Percentiles rank a stretch among this genome's conserved stretches.
These are phyloP conservation scores for Thaumetopoea pityocampa DNA, from an alignment of 1,140 invertebrate species.

Conservation along the genomic window DNA sequence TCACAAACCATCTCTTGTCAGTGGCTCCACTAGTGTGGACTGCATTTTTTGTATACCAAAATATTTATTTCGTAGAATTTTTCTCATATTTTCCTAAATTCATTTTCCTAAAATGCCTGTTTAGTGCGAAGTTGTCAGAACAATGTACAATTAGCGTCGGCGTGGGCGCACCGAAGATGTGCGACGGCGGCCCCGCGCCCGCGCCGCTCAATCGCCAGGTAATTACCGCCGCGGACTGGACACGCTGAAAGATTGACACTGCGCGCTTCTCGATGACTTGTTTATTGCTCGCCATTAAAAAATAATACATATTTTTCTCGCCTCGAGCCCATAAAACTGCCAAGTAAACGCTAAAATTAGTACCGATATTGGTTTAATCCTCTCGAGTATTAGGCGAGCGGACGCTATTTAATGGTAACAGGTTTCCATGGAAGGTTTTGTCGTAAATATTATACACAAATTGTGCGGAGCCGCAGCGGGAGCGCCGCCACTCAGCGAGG, in stretches of 20 bases:
- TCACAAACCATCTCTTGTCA: too few relatives aligned
- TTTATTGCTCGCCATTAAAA: slow-evolving; percentile 33
- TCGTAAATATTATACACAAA: slow-evolving; percentile 68
- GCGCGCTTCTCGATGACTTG: slow-evolving; percentile 26
- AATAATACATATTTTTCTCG: slow-evolving; percentile 23
- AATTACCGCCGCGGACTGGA: slow-evolving; percentile 57
- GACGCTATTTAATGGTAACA: slow-evolving; percentile 42
- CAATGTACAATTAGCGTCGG: slow-evolving; percentile 45
- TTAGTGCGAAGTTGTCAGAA: slow-evolving; percentile 52
- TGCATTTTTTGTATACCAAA: too few relatives aligned
- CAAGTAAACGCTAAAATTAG: slow-evolving; percentile 24
- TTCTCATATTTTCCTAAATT: slow-evolving; percentile 28
- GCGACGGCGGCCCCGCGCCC: not conserved
- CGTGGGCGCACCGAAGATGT: slow-evolving; percentile 28
- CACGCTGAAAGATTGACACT: slow-evolving; percentile 60
- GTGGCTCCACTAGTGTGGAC: too few relatives aligned
- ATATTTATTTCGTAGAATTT: slow-evolving; percentile 23
- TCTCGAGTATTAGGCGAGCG: slow-evolving; percentile 29
- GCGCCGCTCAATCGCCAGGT: slow-evolving; percentile 51
- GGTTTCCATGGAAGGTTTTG: slow-evolving; percentile 53
- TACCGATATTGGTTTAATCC: slow-evolving; percentile 31
- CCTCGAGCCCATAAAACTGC: slow-evolving; percentile 24
- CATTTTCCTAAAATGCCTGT: slow-evolving; percentile 40
- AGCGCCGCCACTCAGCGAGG: slow-evolving; percentile 58
- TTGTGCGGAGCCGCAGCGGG: slow-evolving; percentile 62